Percentiles rank a stretch among this genome's conserved stretches.
These are phyloP conservation scores for Chauna torquata DNA, from an alignment of 2,113 vertebrate species.

Conservation along the genomic window DNA sequence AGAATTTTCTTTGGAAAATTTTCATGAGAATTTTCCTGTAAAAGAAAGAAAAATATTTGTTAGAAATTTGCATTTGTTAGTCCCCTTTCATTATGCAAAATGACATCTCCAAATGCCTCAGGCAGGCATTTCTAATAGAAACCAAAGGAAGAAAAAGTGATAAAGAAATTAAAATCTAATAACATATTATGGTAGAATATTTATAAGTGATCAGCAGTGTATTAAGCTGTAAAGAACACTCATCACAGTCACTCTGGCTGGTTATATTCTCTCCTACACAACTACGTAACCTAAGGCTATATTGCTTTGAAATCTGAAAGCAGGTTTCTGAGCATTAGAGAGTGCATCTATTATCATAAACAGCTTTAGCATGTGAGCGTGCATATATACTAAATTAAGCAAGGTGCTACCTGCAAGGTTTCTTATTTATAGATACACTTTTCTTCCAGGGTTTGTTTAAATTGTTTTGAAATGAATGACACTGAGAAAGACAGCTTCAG, in stretches of 20 bases:
- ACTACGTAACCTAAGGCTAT: slow-evolving; percentile 35
- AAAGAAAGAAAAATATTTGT: slow-evolving; percentile 53
- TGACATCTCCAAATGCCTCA: slow-evolving; percentile 1
- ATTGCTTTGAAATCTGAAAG: slow-evolving; percentile 44
- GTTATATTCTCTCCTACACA: slow-evolving; percentile 14
- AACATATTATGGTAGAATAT: slow-evolving; percentile 40
- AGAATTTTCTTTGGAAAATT: slow-evolving; percentile 8
- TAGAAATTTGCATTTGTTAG: not conserved
- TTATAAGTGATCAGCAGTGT: slow-evolving; percentile 47
- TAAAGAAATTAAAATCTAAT: slow-evolving; percentile 68
- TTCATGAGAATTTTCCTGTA: not conserved
- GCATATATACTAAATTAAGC: not conserved
- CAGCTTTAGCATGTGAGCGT: not conserved
- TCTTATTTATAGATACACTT: slow-evolving; percentile 26
- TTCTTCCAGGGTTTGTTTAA: not conserved
- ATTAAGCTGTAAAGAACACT: slow-evolving; percentile 54
- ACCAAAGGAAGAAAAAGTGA: slow-evolving; percentile 23
- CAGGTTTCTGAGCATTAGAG: slow-evolving; percentile 26
- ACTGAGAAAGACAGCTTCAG: not conserved
- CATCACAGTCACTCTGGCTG: not conserved
- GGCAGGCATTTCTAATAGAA: slow-evolving; percentile 24
- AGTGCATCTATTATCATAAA: slow-evolving; percentile 17
- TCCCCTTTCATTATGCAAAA: slow-evolving; percentile 48
- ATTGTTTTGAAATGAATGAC: not conserved
- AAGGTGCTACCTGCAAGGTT: not conserved